Evolutionary conservation across 2,113 vertebrate genomes (phyloP), one percentile per base, ranked within the genome.

Genomic region (Dasyprocta punctata): DNA sequence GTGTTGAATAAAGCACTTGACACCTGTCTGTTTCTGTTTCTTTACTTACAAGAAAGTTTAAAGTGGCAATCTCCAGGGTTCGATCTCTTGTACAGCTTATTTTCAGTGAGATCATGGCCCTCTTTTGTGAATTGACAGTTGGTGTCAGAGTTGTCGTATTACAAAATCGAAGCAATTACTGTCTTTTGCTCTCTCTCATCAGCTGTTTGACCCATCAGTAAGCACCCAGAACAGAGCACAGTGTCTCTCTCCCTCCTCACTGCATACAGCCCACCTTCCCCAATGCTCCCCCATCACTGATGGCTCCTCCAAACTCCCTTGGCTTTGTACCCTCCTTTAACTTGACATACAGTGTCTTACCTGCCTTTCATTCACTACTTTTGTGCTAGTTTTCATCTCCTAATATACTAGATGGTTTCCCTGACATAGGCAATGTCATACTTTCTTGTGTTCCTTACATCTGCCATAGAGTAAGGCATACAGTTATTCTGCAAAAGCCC

Each of bases 201-300:
- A 83, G 61, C 41, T 44, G 3, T 22, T 26, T 85, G 41, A 84
- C 49, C n/a, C 13, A 7, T 33, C 49, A 13, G 38, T 1, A 49
- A 11, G 14, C 71, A 58, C 10, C 3, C 3, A 4, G 5, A 1
- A 17, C 1, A 17, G 4, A 30, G 22, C 4, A 5, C 10, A 10
- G 9, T 1, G 7, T 1, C 36, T 83, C 12, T n/a, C 3, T 81
- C 19, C 5, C 20, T 26, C 30, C 2, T 41, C 22, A 26, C 14
- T 78, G 49, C 30, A 17, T 2, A 24, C 0, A 82, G 8, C 30
- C 3, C 20, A 14, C 22, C 44, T n/a, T 73, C 26, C 30, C 44
- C 28, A 86, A 3, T 2, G 14, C 1, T 44, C 26, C 36, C 22
- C 22, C 24, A n/a, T n/a, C 3, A 33, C 10, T 26, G 0, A 3